Evolutionary conservation across 2,888 invertebrate species (phyloP), one percentile per base, ranked within the genome.

Genomic region (Lycia hirtaria): DNA sequence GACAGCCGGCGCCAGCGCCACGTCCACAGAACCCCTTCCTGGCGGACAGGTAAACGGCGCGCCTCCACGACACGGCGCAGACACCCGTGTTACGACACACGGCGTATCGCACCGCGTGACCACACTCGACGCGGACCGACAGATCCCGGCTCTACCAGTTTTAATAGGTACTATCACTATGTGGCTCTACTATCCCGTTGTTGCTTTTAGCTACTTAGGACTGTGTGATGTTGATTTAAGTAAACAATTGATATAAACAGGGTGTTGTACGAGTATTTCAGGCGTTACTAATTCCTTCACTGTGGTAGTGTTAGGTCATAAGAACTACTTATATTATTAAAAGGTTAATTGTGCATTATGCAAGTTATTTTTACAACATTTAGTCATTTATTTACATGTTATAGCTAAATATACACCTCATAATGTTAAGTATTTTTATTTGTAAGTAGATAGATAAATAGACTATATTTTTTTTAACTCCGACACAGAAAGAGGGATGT

Each of bases 21-120:
- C 80, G 76, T 57, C 80, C 80, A 57, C 64, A 71, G 70, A 88
- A 88, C 79, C 88, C 88, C 38, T 87, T 89, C 82, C 75, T 88
- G 65, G 73, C 77, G 48, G 84, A 82, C 60, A 81, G 87, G 79
- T 87, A 87, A 74, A 65, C 79, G 63, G 19, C 53, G 30, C 22
- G 12, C 14, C 41, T 0, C 19, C 12, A 15, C 10, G 6, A 12
- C 33, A 12, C 47, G 38, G 28, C 37, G 26, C n/a, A n/a, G n/a
- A 43, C 47, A 14, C 37, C 60, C 17, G 64, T 78, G 61, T 30
- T 33, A 44, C 14, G 10, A 43, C 17, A 9, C 14, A n/a, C 48
- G 44, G 43, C 37, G 49, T n/a, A n/a, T n/a, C n/a, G 28, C 28
- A n/a, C 30, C 30, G n/a, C n/a, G n/a, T 10, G 3, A 0, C 12